Evolutionary conservation across 1,140 invertebrate species (phyloP), one percentile per base, ranked within the genome.

Genomic region (Stegodyphus mimosarum): DNA sequence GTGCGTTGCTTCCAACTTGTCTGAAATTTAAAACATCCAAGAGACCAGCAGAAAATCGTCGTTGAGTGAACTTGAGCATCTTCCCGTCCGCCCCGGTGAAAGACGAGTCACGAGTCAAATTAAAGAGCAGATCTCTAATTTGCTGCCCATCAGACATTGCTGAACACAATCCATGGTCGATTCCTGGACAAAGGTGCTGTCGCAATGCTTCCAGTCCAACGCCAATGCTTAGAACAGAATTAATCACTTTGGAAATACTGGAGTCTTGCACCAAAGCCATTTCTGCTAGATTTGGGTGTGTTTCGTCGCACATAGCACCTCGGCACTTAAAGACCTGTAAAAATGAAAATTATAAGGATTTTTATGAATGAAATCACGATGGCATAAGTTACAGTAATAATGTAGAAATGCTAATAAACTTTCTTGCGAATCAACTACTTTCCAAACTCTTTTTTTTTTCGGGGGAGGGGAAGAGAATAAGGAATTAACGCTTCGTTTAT

Each of bases 161-260:
- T 33, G 50, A 53, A 83, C 80, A 88, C 88, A 91, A 11, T 88
- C 88, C 74, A 79, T 88, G 33, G 11, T 86, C 86, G 88, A 90
- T 77, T 87, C 87, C 51, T 76, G 87, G 53, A 88, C 90, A 90
- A 87, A 91, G 81, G 88, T 90, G 85, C 81, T 83, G 53, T 86
- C 67, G 89, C 88, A 86, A 87, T 63, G 81, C 87, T 83, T 87
- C 90, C 71, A 88, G 86, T 83, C 87, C 89, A 55, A 89, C 86
- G 7, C 89, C 89, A 13, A 91, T 71, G 0, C 90, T 78, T 33
- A 88, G 88, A 6, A 91, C 89, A 17, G 90, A 89, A 81, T 90
- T 90, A 6, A 91, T 90, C 15, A 90, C 91, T n/a, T 89, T 89
- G 33, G 91, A 85, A 7, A 90, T 88, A 7, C 87, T 87, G 4